Base-by-base conservation (phyloP, 2,888 invertebrate species). In the Digitonthophagus gazella region DNA sequence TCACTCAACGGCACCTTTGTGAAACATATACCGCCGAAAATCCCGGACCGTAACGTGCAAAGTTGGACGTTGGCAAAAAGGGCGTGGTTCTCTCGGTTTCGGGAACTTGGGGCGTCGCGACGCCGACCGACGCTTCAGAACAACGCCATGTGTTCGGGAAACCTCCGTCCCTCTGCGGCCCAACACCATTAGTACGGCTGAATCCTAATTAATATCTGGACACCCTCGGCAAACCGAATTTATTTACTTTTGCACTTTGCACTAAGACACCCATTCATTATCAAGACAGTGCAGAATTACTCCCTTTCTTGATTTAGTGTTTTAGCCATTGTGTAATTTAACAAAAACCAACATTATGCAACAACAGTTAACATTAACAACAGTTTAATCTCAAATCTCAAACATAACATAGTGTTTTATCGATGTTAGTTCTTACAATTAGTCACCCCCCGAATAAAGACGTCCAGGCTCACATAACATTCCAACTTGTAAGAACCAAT, bases 1-100 rank as follows among this genome's bases (percentile, higher is more conserved):
- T 61, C 61, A 61, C 19, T 61, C 61, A n/a, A n/a, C 19, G 18
- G 61, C 61, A 61, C 61, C 61, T 61, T 61, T 61, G 61, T 61
- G 61, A 19, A 61, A 61, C 20, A 20, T 19, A 61, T 61, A 61
- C 28, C 28, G 11, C 61, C 20, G 61, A 61, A 61, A 61, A 61
- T 61, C 61, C 19, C 8, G 18, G 19, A 61, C 16, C 61, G 61
- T 61, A 61, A 61, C 61, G 61, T 19, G 16, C 61, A 19, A 61
- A 61, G 61, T 61, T 61, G 18, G 19, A n/a, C 19, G 5, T 20
- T n/a, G 61, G 61, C 61, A 61, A 61, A 61, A 61, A 61, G 61
- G 61, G 18, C 61, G 28, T 44, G 28, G 28, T n/a, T 19, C 61
- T n/a, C 19, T 6, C 16, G 61, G 61, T 61, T 61, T 20, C 8